A percentile compares a stretch with the other conserved stretches of the same genome.
Evolutionary conservation across 1,140 invertebrate genomes (phyloP).

Genomic region (Tetramorium alpestre): DNA sequence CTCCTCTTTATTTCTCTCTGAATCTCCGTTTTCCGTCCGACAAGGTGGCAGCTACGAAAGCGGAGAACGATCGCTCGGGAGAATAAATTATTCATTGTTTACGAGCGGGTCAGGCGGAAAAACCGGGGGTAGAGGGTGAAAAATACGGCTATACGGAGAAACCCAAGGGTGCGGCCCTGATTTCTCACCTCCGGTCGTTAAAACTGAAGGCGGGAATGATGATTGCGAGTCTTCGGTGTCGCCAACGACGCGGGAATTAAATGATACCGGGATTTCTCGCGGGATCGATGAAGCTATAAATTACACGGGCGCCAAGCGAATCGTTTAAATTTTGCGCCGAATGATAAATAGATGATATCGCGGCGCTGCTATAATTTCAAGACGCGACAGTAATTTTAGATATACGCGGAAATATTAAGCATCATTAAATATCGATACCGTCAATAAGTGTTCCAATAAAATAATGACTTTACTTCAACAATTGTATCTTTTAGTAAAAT

Average conservation of each 20-base stretch:
- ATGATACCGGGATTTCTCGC: constrained; percentile 16
- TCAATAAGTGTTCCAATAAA: not conserved
- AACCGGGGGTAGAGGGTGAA: not conserved
- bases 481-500: not conserved
- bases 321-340: not conserved
- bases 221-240: constrained; percentile 36
- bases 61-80: constrained; percentile 3
- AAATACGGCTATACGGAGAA: constrained; percentile 10
- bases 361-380: not conserved
- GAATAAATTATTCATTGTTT: constrained; percentile 65
- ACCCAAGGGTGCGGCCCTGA: not conserved
- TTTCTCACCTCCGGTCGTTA: constrained; percentile 53
- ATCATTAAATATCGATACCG: not conserved
- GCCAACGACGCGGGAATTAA: constrained; percentile 14
- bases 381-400: too few relatives aligned
- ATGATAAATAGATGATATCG: not conserved
- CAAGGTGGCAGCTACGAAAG: constrained; percentile 19
- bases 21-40: not conserved
- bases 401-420: too few relatives aligned
- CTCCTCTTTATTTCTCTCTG: not conserved
- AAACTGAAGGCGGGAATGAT: constrained; percentile 41
- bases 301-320: not conserved
- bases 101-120: constrained; percentile 40
- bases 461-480: not conserved
- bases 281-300: constrained; percentile 39